Evolutionary conservation across 2,113 vertebrate species (phyloP).

Genomic region (Phalacrocorax pelagicus): DNA sequence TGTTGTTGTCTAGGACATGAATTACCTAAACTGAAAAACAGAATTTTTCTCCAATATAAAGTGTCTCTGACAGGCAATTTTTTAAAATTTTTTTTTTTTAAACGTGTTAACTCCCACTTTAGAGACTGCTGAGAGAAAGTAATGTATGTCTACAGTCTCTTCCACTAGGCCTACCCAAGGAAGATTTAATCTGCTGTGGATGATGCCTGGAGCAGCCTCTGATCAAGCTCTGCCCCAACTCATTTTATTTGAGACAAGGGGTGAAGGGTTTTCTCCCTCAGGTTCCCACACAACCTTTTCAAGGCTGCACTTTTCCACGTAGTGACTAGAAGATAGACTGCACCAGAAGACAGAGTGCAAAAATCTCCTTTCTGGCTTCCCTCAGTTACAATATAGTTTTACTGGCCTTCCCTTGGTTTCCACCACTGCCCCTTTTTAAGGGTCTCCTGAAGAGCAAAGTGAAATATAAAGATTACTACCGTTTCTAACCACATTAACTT

Average conservation of each 20-base stretch:
- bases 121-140: not conserved
- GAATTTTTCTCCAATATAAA: not conserved
- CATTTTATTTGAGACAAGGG: not conserved
- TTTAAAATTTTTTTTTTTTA: not conserved
- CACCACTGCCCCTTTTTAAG: not conserved
- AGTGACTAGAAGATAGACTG: not conserved
- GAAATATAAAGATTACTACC: not conserved
- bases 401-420: not conserved
- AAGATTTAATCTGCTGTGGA: not conserved
- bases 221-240: not conserved
- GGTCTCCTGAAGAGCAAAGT: not conserved
- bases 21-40: not conserved
- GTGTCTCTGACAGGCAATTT: not conserved
- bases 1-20: conserved; percentile 7
- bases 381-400: not conserved
- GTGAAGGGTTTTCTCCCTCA: not conserved
- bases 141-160: not conserved
- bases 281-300: not conserved
- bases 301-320: not conserved
- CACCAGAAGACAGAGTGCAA: not conserved
- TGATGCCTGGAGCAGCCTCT: not conserved
- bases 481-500: not conserved
- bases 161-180: not conserved
- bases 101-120: not conserved
- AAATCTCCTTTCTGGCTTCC: not conserved